Evolutionary conservation across 2,797 vertebrate species (phyloP).

Genomic region (Synanceia verrucosa): DNA sequence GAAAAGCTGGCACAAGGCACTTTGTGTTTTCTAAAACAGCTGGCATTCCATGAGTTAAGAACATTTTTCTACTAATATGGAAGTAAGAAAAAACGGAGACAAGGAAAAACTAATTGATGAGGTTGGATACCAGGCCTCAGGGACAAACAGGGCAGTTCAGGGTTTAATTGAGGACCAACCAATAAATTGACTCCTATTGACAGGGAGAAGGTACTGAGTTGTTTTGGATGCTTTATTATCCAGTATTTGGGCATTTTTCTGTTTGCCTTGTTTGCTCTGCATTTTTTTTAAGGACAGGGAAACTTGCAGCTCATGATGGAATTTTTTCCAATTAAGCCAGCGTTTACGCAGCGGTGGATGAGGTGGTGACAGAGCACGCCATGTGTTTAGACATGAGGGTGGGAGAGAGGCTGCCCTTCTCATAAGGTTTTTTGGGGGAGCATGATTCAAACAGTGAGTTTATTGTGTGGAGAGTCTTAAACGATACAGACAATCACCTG

Average conservation of each 20-base stretch:
- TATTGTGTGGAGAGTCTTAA: slow-evolving; percentile 76
- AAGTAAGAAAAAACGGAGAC: slow-evolving; percentile 3
- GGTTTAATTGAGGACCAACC: slow-evolving; percentile 55
- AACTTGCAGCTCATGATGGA: slow-evolving; percentile 50
- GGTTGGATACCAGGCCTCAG: slow-evolving; percentile 25
- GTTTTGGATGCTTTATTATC: slow-evolving; percentile 57
- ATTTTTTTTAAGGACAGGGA: slow-evolving; percentile 27
- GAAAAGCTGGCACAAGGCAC: too few relatives aligned
- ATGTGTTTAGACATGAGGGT: slow-evolving; percentile 58
- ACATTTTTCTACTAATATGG: slow-evolving; percentile 4
- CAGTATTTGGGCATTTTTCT: slow-evolving; percentile 17
- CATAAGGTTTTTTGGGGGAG: slow-evolving; percentile 65
- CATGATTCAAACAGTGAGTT: slow-evolving; percentile 77
- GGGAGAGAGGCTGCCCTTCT: slow-evolving; percentile 57
- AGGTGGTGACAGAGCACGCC: slow-evolving; percentile 72
- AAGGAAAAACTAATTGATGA: slow-evolving; percentile 28
- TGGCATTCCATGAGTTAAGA: too few relatives aligned
- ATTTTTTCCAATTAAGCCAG: slow-evolving; percentile 66
- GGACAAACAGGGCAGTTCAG: slow-evolving; percentile 34
- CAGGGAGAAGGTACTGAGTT: slow-evolving; percentile 32
- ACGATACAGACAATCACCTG: slow-evolving; percentile 62
- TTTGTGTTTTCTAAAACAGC: too few relatives aligned
- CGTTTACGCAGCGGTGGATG: slow-evolving; percentile 62
- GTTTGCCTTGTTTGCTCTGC: slow-evolving; percentile 47
- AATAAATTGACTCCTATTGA: slow-evolving; percentile 48